These are phyloP conservation scores for Morinoia aosen DNA, from an alignment of 2,888 invertebrate species.

Conservation along the genomic window DNA sequence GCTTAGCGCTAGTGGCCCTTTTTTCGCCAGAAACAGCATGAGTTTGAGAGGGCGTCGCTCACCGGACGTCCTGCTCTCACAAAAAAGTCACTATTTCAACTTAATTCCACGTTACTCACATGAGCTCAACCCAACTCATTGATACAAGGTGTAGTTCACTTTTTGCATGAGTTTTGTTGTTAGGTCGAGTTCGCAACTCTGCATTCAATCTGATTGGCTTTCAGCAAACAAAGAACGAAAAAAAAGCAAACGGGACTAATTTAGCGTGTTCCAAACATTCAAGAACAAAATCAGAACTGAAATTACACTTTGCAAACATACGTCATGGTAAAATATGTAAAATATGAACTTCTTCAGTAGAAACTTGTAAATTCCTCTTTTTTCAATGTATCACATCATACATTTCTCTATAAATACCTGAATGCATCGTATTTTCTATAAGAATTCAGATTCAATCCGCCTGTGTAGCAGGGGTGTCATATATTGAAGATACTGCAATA, in stretches of 20 bases:
- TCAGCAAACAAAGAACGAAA: background rate
- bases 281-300: background rate
- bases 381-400: too few species aligned
- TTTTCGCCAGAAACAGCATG: background rate
- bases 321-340: background rate
- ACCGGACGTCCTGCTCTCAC: slow-evolving; percentile 31
- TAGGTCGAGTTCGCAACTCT: background rate
- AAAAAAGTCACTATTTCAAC: slow-evolving; percentile 27
- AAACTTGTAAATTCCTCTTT: too few species aligned
- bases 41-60: slow-evolving; percentile 5
- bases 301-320: background rate
- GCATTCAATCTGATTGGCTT: background rate
- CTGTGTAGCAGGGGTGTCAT: too few species aligned
- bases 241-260: background rate
- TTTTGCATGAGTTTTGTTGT: background rate
- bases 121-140: background rate
- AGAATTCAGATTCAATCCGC: too few species aligned
- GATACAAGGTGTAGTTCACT: background rate
- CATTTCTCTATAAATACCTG: too few species aligned
- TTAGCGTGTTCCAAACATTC: background rate
- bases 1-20: background rate
- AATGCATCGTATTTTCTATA: too few species aligned
- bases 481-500: too few species aligned
- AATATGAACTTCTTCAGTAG: too few species aligned
- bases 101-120: background rate